Conservation (phyloP, 2,113 vertebrate genomes). For the Capra hircus region DNA sequence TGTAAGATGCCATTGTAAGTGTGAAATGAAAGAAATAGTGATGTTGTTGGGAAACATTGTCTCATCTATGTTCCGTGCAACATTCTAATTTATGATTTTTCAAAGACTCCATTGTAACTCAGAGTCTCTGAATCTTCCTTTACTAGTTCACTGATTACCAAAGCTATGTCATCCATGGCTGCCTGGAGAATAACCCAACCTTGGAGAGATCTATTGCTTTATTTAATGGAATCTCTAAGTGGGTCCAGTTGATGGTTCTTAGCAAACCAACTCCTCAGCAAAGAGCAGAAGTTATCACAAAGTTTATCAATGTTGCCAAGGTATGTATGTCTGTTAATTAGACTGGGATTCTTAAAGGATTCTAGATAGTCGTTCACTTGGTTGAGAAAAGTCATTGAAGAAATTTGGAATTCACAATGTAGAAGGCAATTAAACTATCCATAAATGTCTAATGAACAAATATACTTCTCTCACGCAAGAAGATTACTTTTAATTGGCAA, state of each 20-base stretch:
- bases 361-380: neutral
- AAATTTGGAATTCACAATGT: neutral
- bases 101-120: constrained; percentile 19
- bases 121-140: constrained; percentile 56
- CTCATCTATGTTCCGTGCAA: neutral
- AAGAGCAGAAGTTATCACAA: constrained; percentile 95
- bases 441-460: neutral
- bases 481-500: neutral
- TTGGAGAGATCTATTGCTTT: constrained; percentile 96
- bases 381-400: neutral
- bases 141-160: constrained; percentile 96
- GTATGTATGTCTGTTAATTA: constrained; percentile 82
- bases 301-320: constrained; percentile 97
- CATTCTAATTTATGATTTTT: constrained; percentile 5
- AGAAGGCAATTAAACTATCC: neutral
- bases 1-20: neutral
- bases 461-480: neutral
- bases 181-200: constrained; percentile 94
- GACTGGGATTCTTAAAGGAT: neutral
- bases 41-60: neutral
- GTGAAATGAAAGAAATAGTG: neutral
- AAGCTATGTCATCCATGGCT: constrained; percentile 95
- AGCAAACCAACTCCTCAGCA: constrained; percentile 96
- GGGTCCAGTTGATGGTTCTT: constrained; percentile 99
- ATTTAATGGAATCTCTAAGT: constrained; percentile 97